These are phyloP conservation scores for Siniperca undulata DNA, from an alignment of 2,797 vertebrate genomes.

Conservation along the genomic window DNA sequence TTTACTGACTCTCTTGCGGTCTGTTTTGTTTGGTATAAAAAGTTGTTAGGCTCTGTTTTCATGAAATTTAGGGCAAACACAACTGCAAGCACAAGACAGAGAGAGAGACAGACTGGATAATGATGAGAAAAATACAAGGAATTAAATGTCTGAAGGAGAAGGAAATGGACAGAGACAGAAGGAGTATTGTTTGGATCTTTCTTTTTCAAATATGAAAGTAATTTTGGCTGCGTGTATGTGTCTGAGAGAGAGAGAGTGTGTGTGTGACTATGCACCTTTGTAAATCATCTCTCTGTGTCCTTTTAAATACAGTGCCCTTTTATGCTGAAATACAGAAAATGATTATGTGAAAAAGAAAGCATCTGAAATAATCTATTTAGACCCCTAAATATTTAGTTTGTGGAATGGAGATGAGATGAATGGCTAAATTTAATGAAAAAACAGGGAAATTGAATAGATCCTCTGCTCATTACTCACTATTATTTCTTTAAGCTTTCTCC, in stretches of 20 bases:
- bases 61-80: slow-evolving; percentile 34
- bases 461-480: not conserved
- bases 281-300: not conserved
- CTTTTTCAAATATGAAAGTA: not conserved
- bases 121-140: slow-evolving; percentile 24
- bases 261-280: not conserved
- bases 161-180: not conserved
- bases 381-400: not conserved
- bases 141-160: slow-evolving; percentile 1
- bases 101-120: not conserved
- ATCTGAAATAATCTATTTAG: not conserved
- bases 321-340: not conserved
- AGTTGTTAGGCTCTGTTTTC: slow-evolving; percentile 6
- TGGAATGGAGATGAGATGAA: not conserved
- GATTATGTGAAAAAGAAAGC: not conserved
- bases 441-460: not conserved
- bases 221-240: not conserved
- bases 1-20: slow-evolving; percentile 26
- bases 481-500: not conserved
- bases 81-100: not conserved
- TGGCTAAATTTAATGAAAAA: not conserved
- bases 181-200: not conserved
- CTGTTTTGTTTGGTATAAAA: slow-evolving; percentile 27
- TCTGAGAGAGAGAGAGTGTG: no score
- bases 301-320: not conserved